Evolutionary conservation across 2,888 invertebrate species (phyloP), one percentile per base, ranked within the genome.

Genomic region (Digitonthophagus gazella): DNA sequence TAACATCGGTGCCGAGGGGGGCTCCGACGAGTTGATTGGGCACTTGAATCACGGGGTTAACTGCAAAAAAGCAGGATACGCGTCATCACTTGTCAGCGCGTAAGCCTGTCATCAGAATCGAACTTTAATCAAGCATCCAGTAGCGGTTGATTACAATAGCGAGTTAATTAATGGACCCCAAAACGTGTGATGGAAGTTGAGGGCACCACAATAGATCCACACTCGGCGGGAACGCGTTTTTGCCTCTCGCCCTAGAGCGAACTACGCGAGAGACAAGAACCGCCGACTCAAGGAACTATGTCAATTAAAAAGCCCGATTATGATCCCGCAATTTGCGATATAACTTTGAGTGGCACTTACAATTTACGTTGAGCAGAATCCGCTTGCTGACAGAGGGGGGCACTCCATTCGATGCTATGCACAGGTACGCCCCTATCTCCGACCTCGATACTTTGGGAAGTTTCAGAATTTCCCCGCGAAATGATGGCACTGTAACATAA

Each of bases 1-100:
- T 90, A 79, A 95, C 94, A 84, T 95, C 93, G 73, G 94, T 94
- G 73, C 91, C 91, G 76, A 93, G 85, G 69, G 95, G 94, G 71
- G 95, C 94, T 18, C 95, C 94, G 72, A 96, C 93, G 81, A 96
- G 87, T 86, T 96, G 95, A 85, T 95, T 95, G 69, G 95, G 95
- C 73, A 95, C 95, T 84, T 93, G 93, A 80, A 96, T 95, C 78
- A 93, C 92, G 14, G 96, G 96, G 81, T 93, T 91, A 88, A 96
- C 96, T 96, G 87, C 68, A 83, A 85, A 72, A 78, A 74, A 71
- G 72, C 28, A 44, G 75, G 71, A 73, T 64, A 69, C 66, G 69
- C 71, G 63, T 72, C 71, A 71, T 71, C 69, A 67, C 58, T 64
- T 64, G 28, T 58, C 15, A 58, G 19, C 56, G 65, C 57, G 58